These are phyloP conservation scores for Diarsia mendica DNA, from an alignment of 2,888 invertebrate genomes.

Conservation along the genomic window DNA sequence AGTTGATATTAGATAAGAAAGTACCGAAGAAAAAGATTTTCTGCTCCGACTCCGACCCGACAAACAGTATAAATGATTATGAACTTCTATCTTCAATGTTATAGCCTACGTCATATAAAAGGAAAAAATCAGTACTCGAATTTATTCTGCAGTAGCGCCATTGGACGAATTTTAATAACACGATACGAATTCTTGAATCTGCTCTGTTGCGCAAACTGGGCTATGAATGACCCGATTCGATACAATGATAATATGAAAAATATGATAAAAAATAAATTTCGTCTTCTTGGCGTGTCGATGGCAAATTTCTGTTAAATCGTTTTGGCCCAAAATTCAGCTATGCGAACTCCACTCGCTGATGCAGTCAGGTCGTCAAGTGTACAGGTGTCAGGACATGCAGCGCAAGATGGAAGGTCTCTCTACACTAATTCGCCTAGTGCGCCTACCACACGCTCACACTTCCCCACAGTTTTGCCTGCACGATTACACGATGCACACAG, in stretches of 20 bases:
- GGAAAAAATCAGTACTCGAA: not conserved
- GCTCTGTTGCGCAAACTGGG: no score
- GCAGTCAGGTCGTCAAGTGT: no score
- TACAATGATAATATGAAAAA: not conserved
- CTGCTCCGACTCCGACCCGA: not conserved
- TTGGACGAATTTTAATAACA: constrained; percentile 27
- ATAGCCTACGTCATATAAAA: not conserved
- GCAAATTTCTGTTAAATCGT: no score
- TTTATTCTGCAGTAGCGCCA: not conserved
- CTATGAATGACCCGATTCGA: not conserved
- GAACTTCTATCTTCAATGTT: not conserved
- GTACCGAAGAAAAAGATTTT: not conserved
- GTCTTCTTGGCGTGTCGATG: no score
- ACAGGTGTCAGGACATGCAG: no score
- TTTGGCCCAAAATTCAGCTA: no score
- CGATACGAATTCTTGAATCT: constrained; percentile 3
- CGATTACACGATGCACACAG: no score
- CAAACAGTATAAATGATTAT: not conserved
- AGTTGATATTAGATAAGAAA: not conserved
- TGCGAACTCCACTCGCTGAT: no score
- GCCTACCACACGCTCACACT: no score
- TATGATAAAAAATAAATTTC: not conserved
- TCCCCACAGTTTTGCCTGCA: no score
- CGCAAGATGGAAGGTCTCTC: no score
- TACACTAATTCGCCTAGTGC: no score